phyloP scores from a whole-genome alignment of 2,888 invertebrate species.

The Spodoptera picta region DNA sequence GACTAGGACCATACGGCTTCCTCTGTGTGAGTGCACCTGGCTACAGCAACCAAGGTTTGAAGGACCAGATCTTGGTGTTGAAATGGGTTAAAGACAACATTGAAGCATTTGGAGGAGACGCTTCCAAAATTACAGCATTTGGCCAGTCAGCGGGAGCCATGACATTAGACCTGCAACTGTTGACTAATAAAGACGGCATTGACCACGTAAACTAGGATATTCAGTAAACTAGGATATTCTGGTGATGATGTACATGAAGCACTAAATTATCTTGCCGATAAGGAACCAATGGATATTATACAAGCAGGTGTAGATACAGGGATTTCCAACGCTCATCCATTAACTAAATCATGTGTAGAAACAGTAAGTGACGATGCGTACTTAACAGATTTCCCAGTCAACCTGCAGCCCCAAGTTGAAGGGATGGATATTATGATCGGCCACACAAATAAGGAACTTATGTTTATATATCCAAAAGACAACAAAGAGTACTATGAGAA shows the following conservation, averaged over 20 bases:
- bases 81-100: slow-evolving; percentile 46
- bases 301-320: slow-evolving; percentile 16
- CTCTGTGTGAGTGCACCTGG: slow-evolving; percentile 38
- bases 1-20: slow-evolving; percentile 48
- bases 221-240: slow-evolving; percentile 19
- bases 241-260: slow-evolving; percentile 21
- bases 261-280: slow-evolving; percentile 14
- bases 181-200: slow-evolving; percentile 24
- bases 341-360: slow-evolving; percentile 35
- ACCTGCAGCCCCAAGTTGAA: slow-evolving; percentile 38
- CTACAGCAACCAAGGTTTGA: slow-evolving; percentile 44
- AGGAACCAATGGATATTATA: slow-evolving; percentile 27
- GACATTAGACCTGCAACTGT: slow-evolving; percentile 33
- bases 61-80: slow-evolving; percentile 42
- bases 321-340: slow-evolving; percentile 10
- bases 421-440: slow-evolving; percentile 45
- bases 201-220: slow-evolving; percentile 22
- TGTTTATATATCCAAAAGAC: slow-evolving; percentile 40
- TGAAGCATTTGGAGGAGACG: slow-evolving; percentile 42
- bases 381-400: slow-evolving; percentile 31
- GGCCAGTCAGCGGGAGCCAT: slow-evolving; percentile 45
- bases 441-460: slow-evolving; percentile 35
- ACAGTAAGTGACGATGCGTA: slow-evolving; percentile 24
- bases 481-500: slow-evolving; percentile 29
- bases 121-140: slow-evolving; percentile 26